Base-by-base conservation (phyloP, 2,888 invertebrate genomes). In the Drosophila quinaria region DNA sequence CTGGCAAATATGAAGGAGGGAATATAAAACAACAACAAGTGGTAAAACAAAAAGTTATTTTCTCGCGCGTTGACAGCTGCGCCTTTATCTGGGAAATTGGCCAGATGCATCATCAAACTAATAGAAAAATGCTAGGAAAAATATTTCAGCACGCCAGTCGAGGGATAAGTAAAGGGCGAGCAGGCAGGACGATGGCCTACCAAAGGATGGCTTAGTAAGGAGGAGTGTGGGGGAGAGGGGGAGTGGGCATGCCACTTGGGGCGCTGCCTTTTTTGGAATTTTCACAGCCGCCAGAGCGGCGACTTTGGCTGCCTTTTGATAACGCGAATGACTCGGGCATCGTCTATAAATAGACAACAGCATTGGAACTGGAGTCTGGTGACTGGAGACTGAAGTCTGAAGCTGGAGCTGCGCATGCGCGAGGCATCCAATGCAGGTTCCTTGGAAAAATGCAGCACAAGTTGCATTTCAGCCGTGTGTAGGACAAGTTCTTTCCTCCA, bases 241-340 rank as follows among this genome's bases (percentile, higher is more conserved):
- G 19, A 13, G 9, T 3, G n/a, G 50, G 25, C 46, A 42, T 47
- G 55, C 15, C 66, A 44, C 63, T 72, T 74, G 72, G 66, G 73
- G 70, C 78, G 70, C 78, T 77, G 76, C 80, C 80, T 76, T 79
- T 80, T 81, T 79, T 81, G 77, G 81, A 81, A 81, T 81, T 81
- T 78, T 78, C 70, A 74, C 79, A 77, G 70, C 77, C 79, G 79
- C 77, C 79, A 80, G 58, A 70, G 70, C 74, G 79, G 79, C 79
- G 79, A 74, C 78, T 69, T 66, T 64, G 64, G 68, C 70, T 62
- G 73, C 62, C 76, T 76, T 76, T 76, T 76, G 76, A 76, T 76
- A 76, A 76, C 73, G 73, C 75, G 69, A 72, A 69, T 66, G 78
- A 58, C 74, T 66, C 73, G 74, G 70, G 56, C 74, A 74, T 54